phyloP scores from a whole-genome alignment of 1,140 invertebrate genomes.

The Aradophagus sp. region DNA sequence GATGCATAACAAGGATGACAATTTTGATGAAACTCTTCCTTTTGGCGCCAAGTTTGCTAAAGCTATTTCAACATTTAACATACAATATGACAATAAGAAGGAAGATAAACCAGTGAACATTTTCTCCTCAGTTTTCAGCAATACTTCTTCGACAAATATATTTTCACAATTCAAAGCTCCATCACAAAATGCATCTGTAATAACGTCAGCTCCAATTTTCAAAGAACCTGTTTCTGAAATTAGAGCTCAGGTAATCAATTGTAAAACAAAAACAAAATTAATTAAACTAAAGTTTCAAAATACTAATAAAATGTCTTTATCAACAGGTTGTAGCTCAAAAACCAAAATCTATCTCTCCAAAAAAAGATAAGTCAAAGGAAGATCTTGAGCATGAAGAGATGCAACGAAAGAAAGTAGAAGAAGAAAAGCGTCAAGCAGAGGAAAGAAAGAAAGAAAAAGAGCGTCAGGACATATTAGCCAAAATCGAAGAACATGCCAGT shows the following conservation, averaged over 20 bases:
- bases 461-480: constrained; percentile 49
- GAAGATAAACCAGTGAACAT: neutral
- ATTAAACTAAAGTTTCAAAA: too few relatives aligned
- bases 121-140: neutral
- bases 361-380: constrained; percentile 40
- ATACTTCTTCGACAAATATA: neutral
- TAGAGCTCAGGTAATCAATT: neutral
- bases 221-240: neutral
- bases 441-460: constrained; percentile 51
- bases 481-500: constrained; percentile 59
- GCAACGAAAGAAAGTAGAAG: constrained; percentile 8
- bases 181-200: neutral
- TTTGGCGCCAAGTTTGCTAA: neutral
- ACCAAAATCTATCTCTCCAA: neutral
- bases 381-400: constrained; percentile 4
- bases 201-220: neutral
- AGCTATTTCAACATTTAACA: constrained; percentile 2
- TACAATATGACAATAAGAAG: neutral
- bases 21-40: neutral
- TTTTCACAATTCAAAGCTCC: neutral
- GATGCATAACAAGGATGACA: neutral
- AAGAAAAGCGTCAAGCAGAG: constrained; percentile 1
- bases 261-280: neutral
- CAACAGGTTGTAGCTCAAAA: constrained; percentile 1
- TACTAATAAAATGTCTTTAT: neutral